Evolutionary conservation across 2,888 invertebrate species (phyloP).

Genomic region (Colostygia pectinataria): DNA sequence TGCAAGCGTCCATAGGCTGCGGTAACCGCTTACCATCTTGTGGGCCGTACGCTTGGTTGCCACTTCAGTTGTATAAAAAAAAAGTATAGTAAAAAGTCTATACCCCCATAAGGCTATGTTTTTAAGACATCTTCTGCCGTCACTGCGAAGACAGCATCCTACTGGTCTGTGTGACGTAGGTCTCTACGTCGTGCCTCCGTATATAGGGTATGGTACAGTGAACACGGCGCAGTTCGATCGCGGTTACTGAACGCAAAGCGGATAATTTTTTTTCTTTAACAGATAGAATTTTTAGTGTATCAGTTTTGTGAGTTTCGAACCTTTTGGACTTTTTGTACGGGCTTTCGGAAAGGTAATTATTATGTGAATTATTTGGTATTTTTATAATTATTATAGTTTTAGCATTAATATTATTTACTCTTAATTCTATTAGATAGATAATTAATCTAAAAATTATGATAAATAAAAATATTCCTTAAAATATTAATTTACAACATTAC

Average conservation of each 20-base stretch:
- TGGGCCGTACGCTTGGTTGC: too few relatives aligned
- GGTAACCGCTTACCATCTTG: too few relatives aligned
- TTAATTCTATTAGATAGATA: too few relatives aligned
- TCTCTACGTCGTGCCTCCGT: too few relatives aligned
- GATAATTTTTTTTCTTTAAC: constrained; percentile 15
- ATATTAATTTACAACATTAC: too few relatives aligned
- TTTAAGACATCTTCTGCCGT: not conserved
- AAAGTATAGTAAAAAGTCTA: too few relatives aligned
- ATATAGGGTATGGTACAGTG: constrained; percentile 16
- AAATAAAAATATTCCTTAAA: too few relatives aligned
- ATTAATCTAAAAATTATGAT: too few relatives aligned
- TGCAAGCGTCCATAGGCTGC: too few relatives aligned
- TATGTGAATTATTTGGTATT: not conserved
- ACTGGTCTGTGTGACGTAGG: too few relatives aligned
- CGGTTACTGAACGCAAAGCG: constrained; percentile 6
- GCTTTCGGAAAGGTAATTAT: constrained; percentile 11
- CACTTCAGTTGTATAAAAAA: too few relatives aligned
- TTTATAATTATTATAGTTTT: not conserved
- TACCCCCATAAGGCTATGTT: not conserved
- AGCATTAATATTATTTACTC: not conserved
- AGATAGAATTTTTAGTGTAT: constrained; percentile 21
- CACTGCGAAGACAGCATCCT: too few relatives aligned
- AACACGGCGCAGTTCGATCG: constrained; percentile 16
- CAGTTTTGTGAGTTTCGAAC: constrained; percentile 21
- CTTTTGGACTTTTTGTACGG: constrained; percentile 15